Percentiles rank a stretch among this genome's conserved stretches.
phyloP scores from a whole-genome alignment of 1,140 invertebrate species.

The Calliphora vicina region DNA sequence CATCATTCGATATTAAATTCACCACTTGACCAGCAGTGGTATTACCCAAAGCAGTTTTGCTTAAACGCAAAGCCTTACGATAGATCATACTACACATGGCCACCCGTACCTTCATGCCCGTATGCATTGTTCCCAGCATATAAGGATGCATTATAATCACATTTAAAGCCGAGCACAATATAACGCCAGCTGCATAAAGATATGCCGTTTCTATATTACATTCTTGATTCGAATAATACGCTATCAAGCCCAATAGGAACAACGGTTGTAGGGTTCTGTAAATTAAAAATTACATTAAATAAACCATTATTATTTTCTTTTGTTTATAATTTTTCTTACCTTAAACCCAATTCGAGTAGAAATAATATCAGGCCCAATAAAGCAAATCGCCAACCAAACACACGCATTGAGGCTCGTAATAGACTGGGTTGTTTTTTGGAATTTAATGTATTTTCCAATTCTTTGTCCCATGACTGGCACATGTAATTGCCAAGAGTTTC shows the following conservation, averaged over 20 bases:
- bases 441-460: slow-evolving; percentile 44
- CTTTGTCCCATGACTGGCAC: slow-evolving; percentile 51
- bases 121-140: slow-evolving; percentile 76
- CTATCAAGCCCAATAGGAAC: slow-evolving; percentile 75
- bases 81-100: slow-evolving; percentile 83
- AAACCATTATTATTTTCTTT: background rate
- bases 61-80: slow-evolving; percentile 76
- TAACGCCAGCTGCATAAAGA: slow-evolving; percentile 72
- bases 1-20: slow-evolving; percentile 91
- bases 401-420: slow-evolving; percentile 46
- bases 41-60: slow-evolving; percentile 74
- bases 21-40: slow-evolving; percentile 89
- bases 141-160: slow-evolving; percentile 80
- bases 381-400: slow-evolving; percentile 53
- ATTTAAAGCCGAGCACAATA: slow-evolving; percentile 74
- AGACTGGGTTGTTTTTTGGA: slow-evolving; percentile 53
- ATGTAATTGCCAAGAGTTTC: slow-evolving; percentile 55
- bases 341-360: slow-evolving; percentile 52
- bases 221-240: slow-evolving; percentile 69
- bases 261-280: slow-evolving; percentile 76
- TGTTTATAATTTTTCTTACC: slow-evolving; percentile 22
- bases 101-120: slow-evolving; percentile 82
- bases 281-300: slow-evolving; percentile 43
- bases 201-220: slow-evolving; percentile 68
- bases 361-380: slow-evolving; percentile 53